Evolutionary conservation across 2,113 vertebrate species (phyloP), one percentile per base, ranked within the genome.

Genomic region (Microtus oregoni): DNA sequence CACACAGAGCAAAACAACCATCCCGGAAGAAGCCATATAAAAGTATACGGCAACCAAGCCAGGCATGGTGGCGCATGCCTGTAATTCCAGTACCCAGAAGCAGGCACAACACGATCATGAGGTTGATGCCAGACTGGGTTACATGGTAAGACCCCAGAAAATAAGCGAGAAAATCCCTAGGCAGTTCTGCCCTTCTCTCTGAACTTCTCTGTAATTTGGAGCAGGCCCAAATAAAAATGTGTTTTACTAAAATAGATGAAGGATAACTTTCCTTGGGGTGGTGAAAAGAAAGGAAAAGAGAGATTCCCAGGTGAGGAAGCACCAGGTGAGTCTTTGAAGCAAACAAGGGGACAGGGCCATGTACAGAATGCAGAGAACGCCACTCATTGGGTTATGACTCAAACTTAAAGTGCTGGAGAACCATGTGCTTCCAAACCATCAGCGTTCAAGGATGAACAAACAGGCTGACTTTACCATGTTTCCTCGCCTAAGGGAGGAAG

Each of bases 401-500:
- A 13, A 77, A 72, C 17, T 93, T 65, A 88, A 79, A 41, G 81
- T 14, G 30, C 24, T 93, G 94, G 94, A 77, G 65, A 89, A 65
- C 32, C 24, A 8, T 20, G 6, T 4, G 91, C 79, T 91, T 96
- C 30, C 55, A 94, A 94, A 35, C n/a, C 63, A 75, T 79, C 78
- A 89, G 4, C 65, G 32, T 70, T 70, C 85, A 67, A 35, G 28
- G 65, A 82, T 72, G 3, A 52, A 50, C 17, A 65, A 52, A 50
- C 17, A 65, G 73, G 22, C 52, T 47, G 58, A 72, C 61, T 79
- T 94, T 65, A 85, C 52, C 75, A 55, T 68, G 38, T 10, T 68
- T 82, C 58, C 30, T n/a, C 50, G 17, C 41, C 68, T 94, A 77
- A 65, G 26, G 38, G 95, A 94, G 86, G 67, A 94, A 92, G 41